These are phyloP conservation scores for Antedon mediterranea DNA, from an alignment of 53 echinoderm and acorn worm species.

Conservation along the genomic window DNA sequence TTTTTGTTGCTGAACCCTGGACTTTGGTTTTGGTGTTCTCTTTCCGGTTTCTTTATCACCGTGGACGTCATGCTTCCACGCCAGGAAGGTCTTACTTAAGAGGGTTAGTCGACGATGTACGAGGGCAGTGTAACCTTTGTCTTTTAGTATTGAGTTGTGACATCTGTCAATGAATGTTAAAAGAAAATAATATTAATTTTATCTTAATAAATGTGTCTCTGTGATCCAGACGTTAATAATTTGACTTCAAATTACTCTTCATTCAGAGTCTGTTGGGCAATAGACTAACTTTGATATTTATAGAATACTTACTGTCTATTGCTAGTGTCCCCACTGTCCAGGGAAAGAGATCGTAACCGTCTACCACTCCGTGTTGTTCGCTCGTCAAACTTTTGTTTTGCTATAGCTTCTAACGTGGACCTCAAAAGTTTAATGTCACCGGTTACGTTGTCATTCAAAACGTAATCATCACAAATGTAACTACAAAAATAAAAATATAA, in stretches of 20 bases:
- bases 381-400: constrained; percentile 78
- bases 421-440: constrained; percentile 75
- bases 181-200: background rate
- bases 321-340: constrained; percentile 54
- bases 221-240: too few species aligned
- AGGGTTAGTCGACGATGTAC: constrained; percentile 71
- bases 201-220: background rate
- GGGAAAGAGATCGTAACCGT: constrained; percentile 64
- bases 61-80: constrained; percentile 71
- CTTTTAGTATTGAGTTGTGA: constrained; percentile 57
- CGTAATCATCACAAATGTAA: constrained; percentile 82
- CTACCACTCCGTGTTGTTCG: constrained; percentile 51
- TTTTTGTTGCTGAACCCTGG: constrained; percentile 4
- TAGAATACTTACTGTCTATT: constrained; percentile 15
- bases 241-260: background rate
- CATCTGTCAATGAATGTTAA: constrained; percentile 13
- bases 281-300: background rate
- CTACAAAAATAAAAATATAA: constrained; percentile 9
- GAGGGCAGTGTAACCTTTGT: constrained; percentile 80
- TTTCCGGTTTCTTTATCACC: constrained; percentile 47
- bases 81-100: constrained; percentile 59
- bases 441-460: constrained; percentile 72
- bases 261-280: background rate
- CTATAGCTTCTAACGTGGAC: constrained; percentile 71
- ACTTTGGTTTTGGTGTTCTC: constrained; percentile 5